Percentiles rank a stretch among this genome's conserved stretches.
phyloP scores from a whole-genome alignment of 2,888 invertebrate genomes.

The Machimus atricapillus region DNA sequence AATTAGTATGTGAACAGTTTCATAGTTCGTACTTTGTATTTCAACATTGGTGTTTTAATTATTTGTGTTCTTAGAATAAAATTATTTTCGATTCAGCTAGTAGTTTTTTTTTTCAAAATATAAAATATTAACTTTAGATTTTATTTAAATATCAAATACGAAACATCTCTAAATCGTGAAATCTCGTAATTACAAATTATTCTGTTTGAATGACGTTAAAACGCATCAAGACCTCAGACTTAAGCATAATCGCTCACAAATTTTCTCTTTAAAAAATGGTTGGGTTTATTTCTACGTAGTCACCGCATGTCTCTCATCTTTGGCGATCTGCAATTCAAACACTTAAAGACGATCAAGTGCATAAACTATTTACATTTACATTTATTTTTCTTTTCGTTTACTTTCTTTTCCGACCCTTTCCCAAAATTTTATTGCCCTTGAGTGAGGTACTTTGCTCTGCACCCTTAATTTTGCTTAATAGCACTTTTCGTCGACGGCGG shows the following conservation, averaged over 20 bases:
- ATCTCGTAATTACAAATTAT: too few species aligned
- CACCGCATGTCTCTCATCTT: background rate
- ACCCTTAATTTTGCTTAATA: slow-evolving; percentile 22
- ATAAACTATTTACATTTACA: background rate
- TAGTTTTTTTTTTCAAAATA: too few species aligned
- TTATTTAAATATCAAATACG: too few species aligned
- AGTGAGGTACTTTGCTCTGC: background rate
- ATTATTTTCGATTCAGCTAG: too few species aligned
- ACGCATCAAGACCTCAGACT: background rate
- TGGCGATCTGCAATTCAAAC: background rate
- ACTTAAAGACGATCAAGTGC: background rate
- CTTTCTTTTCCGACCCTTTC: background rate
- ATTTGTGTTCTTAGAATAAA: too few species aligned
- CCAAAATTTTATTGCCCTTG: background rate
- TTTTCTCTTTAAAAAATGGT: background rate
- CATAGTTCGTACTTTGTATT: too few species aligned
- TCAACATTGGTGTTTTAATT: too few species aligned
- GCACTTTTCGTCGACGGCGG: background rate
- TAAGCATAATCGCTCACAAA: background rate
- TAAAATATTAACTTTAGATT: too few species aligned
- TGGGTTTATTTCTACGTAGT: background rate
- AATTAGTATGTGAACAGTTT: too few species aligned
- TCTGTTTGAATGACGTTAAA: too few species aligned
- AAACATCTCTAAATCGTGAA: too few species aligned
- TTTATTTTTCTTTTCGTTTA: background rate